These are phyloP conservation scores for Chelidonichthys spinosus DNA, from an alignment of 2,797 vertebrate species.

Conservation along the genomic window DNA sequence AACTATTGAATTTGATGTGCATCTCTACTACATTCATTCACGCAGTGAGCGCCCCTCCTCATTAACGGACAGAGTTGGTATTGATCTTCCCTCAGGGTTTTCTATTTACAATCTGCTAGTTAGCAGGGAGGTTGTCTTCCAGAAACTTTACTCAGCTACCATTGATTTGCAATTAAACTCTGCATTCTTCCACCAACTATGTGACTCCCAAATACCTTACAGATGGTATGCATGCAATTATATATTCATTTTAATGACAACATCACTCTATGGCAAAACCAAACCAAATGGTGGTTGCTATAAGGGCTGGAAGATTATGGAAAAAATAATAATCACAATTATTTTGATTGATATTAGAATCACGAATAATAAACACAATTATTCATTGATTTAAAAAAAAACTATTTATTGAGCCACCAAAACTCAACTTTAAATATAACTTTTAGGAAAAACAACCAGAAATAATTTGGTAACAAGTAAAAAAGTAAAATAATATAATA, in stretches of 20 bases:
- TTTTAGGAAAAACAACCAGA: too few relatives aligned
- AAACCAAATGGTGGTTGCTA: background rate
- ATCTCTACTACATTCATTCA: constrained; percentile 16
- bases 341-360: too few relatives aligned
- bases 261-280: background rate
- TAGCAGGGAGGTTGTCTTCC: constrained; percentile 48
- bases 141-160: constrained; percentile 67
- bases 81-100: constrained; percentile 65
- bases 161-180: constrained; percentile 67
- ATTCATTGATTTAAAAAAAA: too few relatives aligned
- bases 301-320: background rate
- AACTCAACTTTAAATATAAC: too few relatives aligned
- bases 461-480: too few relatives aligned
- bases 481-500: too few relatives aligned
- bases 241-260: background rate
- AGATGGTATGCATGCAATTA: background rate
- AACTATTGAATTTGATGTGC: background rate
- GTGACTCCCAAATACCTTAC: constrained; percentile 5
- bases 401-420: too few relatives aligned
- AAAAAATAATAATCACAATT: too few relatives aligned
- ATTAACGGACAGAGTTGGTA: constrained; percentile 60
- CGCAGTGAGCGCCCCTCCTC: constrained; percentile 36
- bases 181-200: constrained; percentile 31
- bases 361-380: too few relatives aligned
- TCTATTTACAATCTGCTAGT: constrained; percentile 69